A percentile compares a stretch with the other conserved stretches of the same genome.
phyloP scores from a whole-genome alignment of 2,888 invertebrate genomes.

The Pediacus dermestoides region DNA sequence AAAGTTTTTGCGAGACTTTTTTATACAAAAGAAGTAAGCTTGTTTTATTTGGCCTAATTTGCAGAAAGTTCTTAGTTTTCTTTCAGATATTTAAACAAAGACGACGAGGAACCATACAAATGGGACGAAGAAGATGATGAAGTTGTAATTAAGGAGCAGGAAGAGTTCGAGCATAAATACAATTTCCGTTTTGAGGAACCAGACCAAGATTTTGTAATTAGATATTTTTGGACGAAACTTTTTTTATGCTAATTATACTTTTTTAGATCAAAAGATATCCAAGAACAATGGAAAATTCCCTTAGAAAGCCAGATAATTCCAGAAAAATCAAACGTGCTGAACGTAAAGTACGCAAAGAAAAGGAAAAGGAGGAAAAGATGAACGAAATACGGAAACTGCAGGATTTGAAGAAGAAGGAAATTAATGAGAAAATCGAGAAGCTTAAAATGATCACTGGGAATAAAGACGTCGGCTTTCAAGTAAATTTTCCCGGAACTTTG shows the following conservation, averaged over 20 bases:
- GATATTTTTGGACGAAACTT: slow-evolving; percentile 4
- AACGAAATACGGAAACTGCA: slow-evolving; percentile 86
- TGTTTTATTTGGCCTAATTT: neutral
- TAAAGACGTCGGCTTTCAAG: slow-evolving; percentile 63
- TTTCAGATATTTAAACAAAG: slow-evolving; percentile 52
- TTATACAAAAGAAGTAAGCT: slow-evolving; percentile 73
- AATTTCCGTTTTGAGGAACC: slow-evolving; percentile 97
- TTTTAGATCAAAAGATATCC: slow-evolving; percentile 83
- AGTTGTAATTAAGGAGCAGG: slow-evolving; percentile 72
- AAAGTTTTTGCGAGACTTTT: slow-evolving; percentile 87
- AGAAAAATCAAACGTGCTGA: slow-evolving; percentile 77
- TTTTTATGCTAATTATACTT: no score
- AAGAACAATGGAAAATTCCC: slow-evolving; percentile 73
- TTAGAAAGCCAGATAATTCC: slow-evolving; percentile 76
- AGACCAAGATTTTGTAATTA: slow-evolving; percentile 78
- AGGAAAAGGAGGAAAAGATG: slow-evolving; percentile 75
- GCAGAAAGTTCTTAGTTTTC: slow-evolving; percentile 4
- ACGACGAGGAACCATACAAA: slow-evolving; percentile 54
- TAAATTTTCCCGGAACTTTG: slow-evolving; percentile 30
- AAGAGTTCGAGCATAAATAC: slow-evolving; percentile 89
- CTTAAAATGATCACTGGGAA: slow-evolving; percentile 87
- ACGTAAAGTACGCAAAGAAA: slow-evolving; percentile 67
- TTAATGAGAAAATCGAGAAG: slow-evolving; percentile 81
- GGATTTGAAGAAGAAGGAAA: slow-evolving; percentile 83
- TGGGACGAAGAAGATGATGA: slow-evolving; percentile 76